Conservation (phyloP, 2,113 vertebrate genomes). For the Laticauda laticaudata region DNA sequence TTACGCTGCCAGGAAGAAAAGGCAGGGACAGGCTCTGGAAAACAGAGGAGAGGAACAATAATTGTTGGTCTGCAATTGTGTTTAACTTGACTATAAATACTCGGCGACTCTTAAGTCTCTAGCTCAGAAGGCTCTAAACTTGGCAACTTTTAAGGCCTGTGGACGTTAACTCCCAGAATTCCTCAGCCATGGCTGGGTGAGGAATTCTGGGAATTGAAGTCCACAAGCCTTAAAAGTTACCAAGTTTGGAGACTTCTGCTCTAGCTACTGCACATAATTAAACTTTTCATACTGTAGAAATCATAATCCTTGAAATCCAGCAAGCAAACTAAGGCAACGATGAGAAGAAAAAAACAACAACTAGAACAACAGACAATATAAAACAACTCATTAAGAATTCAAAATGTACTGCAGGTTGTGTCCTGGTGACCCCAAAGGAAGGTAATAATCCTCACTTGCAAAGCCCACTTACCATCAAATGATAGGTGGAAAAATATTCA, state of each 20-base stretch:
- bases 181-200: not conserved
- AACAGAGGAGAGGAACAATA: constrained; percentile 37
- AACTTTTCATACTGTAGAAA: not conserved
- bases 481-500: not conserved
- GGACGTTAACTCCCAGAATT: not conserved
- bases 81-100: not conserved
- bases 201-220: not conserved
- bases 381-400: not conserved
- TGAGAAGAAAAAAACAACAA: not conserved
- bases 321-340: not conserved
- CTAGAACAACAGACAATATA: not conserved
- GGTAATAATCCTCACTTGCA: not conserved
- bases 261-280: not conserved
- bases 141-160: not conserved
- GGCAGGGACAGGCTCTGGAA: constrained; percentile 83
- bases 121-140: not conserved
- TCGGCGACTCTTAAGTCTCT: not conserved
- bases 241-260: not conserved
- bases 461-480: not conserved
- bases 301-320: not conserved
- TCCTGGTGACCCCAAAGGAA: not conserved
- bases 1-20: constrained; percentile 85
- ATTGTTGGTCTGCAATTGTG: constrained; percentile 1
- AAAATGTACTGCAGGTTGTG: not conserved
- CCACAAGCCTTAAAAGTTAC: not conserved